These are phyloP conservation scores for Bubalus kerabau DNA, from an alignment of 2,113 vertebrate genomes.

Conservation along the genomic window DNA sequence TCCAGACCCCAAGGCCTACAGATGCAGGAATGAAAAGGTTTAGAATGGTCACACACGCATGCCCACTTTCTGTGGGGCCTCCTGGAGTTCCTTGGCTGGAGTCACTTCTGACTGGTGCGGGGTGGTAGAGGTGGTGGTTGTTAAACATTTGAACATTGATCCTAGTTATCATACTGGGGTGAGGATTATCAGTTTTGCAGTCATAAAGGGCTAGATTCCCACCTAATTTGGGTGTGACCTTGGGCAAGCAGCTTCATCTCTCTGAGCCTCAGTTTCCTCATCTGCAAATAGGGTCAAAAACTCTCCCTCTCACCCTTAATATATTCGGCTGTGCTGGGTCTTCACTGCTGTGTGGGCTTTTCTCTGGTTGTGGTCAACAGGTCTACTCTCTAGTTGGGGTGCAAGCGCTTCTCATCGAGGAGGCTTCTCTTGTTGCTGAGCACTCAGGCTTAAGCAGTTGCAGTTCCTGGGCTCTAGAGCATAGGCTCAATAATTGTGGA, in stretches of 20 bases:
- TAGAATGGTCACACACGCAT: no score
- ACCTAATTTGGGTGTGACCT: neutral
- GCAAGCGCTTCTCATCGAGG: neutral
- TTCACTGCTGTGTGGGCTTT: neutral
- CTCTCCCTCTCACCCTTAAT: neutral
- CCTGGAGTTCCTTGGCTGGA: neutral
- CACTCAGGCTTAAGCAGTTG: neutral
- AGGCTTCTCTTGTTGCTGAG: neutral
- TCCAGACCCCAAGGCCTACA: neutral
- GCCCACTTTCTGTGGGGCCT: neutral
- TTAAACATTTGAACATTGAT: neutral
- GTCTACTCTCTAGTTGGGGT: neutral
- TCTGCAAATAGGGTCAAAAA: neutral
- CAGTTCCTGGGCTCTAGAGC: neutral
- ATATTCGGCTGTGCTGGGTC: neutral
- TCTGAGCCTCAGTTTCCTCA: constrained; percentile 1
- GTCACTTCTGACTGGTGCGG: neutral
- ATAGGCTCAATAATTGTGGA: neutral
- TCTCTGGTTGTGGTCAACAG: neutral
- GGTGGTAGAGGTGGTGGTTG: neutral
- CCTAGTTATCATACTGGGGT: neutral
- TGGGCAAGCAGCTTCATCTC: neutral
- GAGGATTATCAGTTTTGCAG: neutral
- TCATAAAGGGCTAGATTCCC: neutral
- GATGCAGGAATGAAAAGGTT: neutral